phyloP scores from a whole-genome alignment of 30 jellyfish, hydroid and myxozoan genomes.

The Hydra vulgaris region DNA sequence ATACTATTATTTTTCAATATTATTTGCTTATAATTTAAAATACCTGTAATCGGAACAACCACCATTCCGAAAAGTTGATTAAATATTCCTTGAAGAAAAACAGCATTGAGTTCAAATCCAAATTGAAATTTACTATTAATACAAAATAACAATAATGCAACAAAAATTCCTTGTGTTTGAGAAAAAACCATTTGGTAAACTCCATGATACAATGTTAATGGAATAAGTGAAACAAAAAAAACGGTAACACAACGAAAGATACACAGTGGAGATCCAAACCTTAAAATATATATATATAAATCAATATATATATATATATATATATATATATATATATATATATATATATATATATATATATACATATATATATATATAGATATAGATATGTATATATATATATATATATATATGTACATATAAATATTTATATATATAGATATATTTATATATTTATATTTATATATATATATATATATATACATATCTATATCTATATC shows the following conservation, averaged over 20 bases:
- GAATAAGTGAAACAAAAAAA: slow-evolving; percentile 36
- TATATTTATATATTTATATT: too few species aligned
- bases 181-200: slow-evolving; percentile 36
- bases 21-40: too few species aligned
- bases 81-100: slow-evolving; percentile 53
- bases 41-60: slow-evolving; percentile 68
- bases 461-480: too few species aligned
- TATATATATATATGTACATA: too few species aligned
- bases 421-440: too few species aligned
- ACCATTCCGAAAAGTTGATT: slow-evolving; percentile 85
- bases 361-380: too few species aligned
- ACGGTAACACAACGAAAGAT: slow-evolving; percentile 62
- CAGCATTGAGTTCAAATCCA: slow-evolving; percentile 64
- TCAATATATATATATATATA: background rate
- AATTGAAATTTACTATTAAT: slow-evolving; percentile 53
- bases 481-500: too few species aligned
- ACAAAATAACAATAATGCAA: slow-evolving; percentile 47
- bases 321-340: background rate
- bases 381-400: too few species aligned
- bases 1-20: too few species aligned
- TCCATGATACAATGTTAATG: slow-evolving; percentile 60
- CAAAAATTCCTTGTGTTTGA: slow-evolving; percentile 34
- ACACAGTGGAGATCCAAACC: slow-evolving; percentile 51
- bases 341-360: too few species aligned
- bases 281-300: background rate